phyloP scores from a whole-genome alignment of 2,113 vertebrate species.

The Anhinga rufa region DNA sequence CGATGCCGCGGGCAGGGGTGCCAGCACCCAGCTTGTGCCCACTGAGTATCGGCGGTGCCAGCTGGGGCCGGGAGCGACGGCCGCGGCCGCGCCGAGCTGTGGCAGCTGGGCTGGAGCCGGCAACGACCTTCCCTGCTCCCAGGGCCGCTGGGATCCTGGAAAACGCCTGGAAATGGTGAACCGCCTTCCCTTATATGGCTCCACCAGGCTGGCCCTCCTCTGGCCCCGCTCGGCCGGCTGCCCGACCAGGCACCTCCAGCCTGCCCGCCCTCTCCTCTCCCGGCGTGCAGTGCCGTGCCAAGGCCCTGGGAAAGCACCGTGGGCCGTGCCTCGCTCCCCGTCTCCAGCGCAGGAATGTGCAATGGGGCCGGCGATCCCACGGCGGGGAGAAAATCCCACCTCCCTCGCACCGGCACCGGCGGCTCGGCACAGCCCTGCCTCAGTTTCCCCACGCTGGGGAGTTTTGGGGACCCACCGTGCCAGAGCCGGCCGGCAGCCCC shows the following conservation, averaged over 20 bases:
- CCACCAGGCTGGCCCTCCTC: not conserved
- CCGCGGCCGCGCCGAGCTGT: not conserved
- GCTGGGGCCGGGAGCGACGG: not conserved
- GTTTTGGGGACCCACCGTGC: not conserved
- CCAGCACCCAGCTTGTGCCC: not conserved
- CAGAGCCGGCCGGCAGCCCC: fast-evolving
- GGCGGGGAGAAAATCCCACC: not conserved
- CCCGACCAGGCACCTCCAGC: not conserved
- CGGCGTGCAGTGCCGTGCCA: not conserved
- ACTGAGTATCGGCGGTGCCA: not conserved
- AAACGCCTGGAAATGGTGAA: slow-evolving; percentile 34
- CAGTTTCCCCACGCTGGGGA: not conserved
- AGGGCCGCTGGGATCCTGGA: slow-evolving; percentile 9
- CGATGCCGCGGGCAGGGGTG: not conserved
- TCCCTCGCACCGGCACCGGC: not conserved
- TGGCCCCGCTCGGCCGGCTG: not conserved
- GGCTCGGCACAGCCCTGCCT: not conserved
- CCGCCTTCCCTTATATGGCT: slow-evolving; percentile 47
- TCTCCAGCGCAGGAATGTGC: not conserved
- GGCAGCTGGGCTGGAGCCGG: slow-evolving; percentile 18
- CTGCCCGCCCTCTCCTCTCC: not conserved
- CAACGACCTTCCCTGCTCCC: not conserved
- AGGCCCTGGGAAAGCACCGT: slow-evolving; percentile 2
- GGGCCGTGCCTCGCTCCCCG: not conserved
- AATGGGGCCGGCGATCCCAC: not conserved